phyloP scores from a whole-genome alignment of 2,797 vertebrate species.

The Somateria mollissima region DNA sequence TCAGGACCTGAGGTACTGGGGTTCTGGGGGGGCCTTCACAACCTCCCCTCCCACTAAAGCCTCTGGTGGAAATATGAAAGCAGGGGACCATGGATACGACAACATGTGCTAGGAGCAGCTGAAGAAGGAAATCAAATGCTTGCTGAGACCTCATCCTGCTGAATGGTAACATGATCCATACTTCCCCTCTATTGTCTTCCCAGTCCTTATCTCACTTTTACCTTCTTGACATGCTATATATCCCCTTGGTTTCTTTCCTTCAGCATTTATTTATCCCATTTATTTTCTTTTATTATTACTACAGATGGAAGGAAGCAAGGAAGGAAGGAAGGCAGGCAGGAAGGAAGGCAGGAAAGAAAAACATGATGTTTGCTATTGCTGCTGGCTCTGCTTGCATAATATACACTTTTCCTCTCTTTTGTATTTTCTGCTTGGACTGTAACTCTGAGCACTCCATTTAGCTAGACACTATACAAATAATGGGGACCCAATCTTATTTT shows the following conservation, averaged over 20 bases:
- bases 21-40: background rate
- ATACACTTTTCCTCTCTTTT: background rate
- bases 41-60: accelerated
- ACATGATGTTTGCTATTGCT: background rate
- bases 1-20: background rate
- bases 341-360: no score
- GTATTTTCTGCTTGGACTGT: background rate
- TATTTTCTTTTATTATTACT: background rate
- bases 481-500: background rate
- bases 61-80: background rate
- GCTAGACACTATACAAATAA: background rate
- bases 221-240: background rate
- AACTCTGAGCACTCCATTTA: background rate
- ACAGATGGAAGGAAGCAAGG: background rate
- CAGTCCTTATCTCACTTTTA: background rate
- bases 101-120: background rate
- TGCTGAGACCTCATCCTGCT: background rate
- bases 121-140: background rate
- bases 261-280: background rate
- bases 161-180: background rate
- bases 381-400: background rate
- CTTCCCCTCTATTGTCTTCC: accelerated
- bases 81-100: background rate
- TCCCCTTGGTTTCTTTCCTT: background rate
- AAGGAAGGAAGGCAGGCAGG: no score